phyloP scores from a whole-genome alignment of 2,888 invertebrate genomes.

The Latrodectus hesperus region DNA sequence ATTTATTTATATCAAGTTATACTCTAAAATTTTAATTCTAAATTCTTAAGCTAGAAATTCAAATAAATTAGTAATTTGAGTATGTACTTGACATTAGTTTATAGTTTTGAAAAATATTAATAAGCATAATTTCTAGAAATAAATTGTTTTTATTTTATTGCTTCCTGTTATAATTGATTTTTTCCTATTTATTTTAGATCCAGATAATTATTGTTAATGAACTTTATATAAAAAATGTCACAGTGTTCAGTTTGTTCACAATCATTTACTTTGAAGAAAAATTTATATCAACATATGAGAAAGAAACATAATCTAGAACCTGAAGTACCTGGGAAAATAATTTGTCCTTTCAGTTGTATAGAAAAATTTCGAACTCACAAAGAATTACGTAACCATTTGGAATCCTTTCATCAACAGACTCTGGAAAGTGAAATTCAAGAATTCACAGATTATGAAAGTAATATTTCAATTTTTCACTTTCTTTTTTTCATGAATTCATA shows the following conservation, averaged over 20 bases:
- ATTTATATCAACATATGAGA: constrained; percentile 53
- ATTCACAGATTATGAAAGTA: constrained; percentile 40
- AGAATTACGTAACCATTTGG: constrained; percentile 38
- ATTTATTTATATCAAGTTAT: no score
- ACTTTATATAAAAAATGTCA: not conserved
- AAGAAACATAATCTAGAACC: constrained; percentile 36
- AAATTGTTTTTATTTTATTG: no score
- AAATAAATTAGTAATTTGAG: no score
- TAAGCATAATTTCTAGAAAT: no score
- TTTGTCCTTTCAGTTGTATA: constrained; percentile 38
- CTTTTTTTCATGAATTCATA: no score
- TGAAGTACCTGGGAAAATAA: constrained; percentile 31
- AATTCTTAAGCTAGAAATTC: no score
- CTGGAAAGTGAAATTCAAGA: constrained; percentile 38
- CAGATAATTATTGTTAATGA: no score
- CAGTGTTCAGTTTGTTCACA: constrained; percentile 10
- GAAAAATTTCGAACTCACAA: constrained; percentile 23
- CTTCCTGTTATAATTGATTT: no score
- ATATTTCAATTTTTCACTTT: not conserved
- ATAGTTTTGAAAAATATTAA: no score
- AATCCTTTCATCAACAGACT: constrained; percentile 12
- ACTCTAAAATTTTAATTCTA: no score
- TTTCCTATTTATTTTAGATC: no score
- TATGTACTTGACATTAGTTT: no score
- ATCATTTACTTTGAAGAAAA: constrained; percentile 28